Base-by-base conservation (phyloP, 2,113 vertebrate species). In the Parus major region DNA sequence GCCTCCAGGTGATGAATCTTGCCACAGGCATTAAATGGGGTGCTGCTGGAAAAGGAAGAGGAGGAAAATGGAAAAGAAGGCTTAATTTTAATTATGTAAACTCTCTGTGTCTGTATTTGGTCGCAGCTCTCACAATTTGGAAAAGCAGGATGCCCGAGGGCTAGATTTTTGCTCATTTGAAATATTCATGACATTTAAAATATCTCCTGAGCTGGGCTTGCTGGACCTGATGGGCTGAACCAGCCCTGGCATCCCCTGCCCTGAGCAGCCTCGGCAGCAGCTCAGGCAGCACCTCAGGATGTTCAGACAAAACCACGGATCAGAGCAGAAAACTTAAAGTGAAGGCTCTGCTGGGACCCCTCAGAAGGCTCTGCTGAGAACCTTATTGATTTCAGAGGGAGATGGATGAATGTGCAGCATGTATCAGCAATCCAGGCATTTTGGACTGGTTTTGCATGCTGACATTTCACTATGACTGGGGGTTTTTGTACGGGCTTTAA, bases 21-120 rank as follows among this genome's bases (percentile, higher is more conserved):
- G 72, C 95, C 88, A 55, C 36, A 90, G 93, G 93, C 90, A 95
- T 80, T 97, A 90, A 93, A 83, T 64, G 75, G 65, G 70, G 49
- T 86, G 57, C 50, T 88, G 78, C 69, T 86, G 61, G 78, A 39
- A 82, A 86, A 61, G 35, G 27, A 61, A 71, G 60, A 39, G 65
- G 65, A 83, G 17, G 14, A 55, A 92, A 78, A 76, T 5, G 9
- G 52, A 49, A 92, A 91, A 91, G 86, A 33, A 60, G 23, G 42
- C 8, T 77, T 86, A 47, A 79, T 93, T 81, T 93, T 87, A 95
- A 96, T 95, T 93, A 81, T 56, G 50, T 29, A 96, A 89, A 66
- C 52, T 81, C 91, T 87, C 46, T 53, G 29, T 69, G 41, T 88
- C 78, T 72, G 83, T 42, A 69, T 82, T 89, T 80, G 59, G 73